Evolutionary conservation across 2,888 invertebrate species (phyloP).

Genomic region (Aradus depressus): DNA sequence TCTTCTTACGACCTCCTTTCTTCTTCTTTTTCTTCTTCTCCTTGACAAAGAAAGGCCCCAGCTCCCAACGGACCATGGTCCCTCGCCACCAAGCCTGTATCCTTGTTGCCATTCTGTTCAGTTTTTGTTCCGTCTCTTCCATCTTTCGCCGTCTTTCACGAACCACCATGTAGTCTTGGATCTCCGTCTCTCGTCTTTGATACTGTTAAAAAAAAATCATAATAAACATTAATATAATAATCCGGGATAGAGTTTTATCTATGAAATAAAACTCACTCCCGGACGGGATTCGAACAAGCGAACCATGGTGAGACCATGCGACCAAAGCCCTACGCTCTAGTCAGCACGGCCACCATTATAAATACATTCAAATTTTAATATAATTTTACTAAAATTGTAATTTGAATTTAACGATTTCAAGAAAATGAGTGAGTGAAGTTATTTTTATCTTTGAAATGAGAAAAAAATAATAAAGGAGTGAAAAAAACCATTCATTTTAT

Average conservation of each 20-base stretch:
- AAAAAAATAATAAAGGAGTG: too few relatives aligned
- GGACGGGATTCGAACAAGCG: too few relatives aligned
- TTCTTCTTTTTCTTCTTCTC: slow-evolving; percentile 20
- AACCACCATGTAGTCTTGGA: neutral
- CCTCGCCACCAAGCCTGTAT: slow-evolving; percentile 43
- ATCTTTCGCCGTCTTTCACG: neutral
- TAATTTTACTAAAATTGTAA: too few relatives aligned
- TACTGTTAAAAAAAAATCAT: slow-evolving; percentile 4
- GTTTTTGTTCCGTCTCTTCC: slow-evolving; percentile 14
- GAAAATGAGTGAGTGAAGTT: too few relatives aligned
- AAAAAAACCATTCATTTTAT: too few relatives aligned
- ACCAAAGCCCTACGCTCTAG: too few relatives aligned
- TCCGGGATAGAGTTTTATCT: neutral
- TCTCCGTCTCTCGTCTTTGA: neutral
- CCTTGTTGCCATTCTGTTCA: slow-evolving; percentile 30
- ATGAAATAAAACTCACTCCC: too few relatives aligned
- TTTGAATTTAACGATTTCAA: too few relatives aligned
- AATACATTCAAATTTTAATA: too few relatives aligned
- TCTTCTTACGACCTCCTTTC: slow-evolving; percentile 8
- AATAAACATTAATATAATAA: neutral
- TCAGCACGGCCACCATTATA: too few relatives aligned
- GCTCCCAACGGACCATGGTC: slow-evolving; percentile 39
- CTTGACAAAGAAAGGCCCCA: slow-evolving; percentile 36
- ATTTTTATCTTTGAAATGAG: too few relatives aligned
- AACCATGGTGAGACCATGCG: too few relatives aligned